Conservation (phyloP, 2,888 invertebrate genomes). For the Crematogaster levior region DNA sequence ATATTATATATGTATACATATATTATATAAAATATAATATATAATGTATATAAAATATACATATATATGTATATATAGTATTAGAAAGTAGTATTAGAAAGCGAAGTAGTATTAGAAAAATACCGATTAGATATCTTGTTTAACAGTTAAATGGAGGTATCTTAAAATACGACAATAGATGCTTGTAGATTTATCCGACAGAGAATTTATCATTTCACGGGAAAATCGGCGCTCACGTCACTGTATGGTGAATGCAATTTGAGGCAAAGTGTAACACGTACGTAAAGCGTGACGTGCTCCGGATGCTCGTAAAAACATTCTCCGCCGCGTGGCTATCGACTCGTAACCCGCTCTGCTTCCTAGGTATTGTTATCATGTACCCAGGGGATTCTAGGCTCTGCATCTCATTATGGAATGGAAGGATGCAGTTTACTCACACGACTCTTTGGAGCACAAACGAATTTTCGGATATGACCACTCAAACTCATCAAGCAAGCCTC, state of each 20-base stretch:
- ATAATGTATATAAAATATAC: too few relatives aligned
- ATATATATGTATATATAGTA: too few relatives aligned
- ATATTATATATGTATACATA: background rate
- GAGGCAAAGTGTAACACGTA: slow-evolving; percentile 59
- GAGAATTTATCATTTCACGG: background rate
- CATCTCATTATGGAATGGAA: slow-evolving; percentile 17
- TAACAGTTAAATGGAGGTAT: background rate
- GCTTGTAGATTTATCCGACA: background rate
- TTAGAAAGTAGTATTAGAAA: background rate
- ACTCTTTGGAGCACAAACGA: background rate
- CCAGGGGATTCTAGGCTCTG: slow-evolving; percentile 70
- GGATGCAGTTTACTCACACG: background rate
- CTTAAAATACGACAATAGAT: background rate
- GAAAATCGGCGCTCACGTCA: background rate
- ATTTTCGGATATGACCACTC: background rate
- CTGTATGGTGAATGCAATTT: slow-evolving; percentile 24
- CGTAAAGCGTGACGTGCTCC: slow-evolving; percentile 63
- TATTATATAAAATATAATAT: too few relatives aligned
- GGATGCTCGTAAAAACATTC: slow-evolving; percentile 68
- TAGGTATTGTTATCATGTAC: slow-evolving; percentile 75
- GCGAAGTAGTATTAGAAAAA: background rate
- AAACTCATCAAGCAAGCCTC: background rate
- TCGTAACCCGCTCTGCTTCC: slow-evolving; percentile 77
- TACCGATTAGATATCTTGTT: background rate
- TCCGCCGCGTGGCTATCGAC: slow-evolving; percentile 64